Percentiles rank a stretch among this genome's conserved stretches.
Evolutionary conservation across 1,140 invertebrate genomes (phyloP).

Genomic region (Rhyzopertha dominica): DNA sequence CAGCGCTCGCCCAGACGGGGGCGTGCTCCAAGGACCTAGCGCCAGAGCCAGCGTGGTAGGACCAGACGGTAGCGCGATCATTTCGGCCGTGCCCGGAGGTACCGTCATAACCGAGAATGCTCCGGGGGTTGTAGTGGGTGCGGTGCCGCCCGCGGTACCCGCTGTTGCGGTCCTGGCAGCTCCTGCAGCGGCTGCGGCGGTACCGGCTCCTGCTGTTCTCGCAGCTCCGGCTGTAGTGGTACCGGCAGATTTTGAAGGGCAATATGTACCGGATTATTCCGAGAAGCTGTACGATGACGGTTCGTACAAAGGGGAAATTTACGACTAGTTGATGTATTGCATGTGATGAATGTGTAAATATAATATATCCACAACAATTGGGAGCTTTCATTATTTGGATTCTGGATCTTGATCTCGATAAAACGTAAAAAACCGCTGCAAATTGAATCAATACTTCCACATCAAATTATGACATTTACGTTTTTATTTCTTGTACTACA

Average conservation of each 20-base stretch:
- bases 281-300: constrained; percentile 37
- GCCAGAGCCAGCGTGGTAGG: constrained; percentile 24
- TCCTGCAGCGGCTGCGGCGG: background rate
- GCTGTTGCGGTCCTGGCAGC: constrained; percentile 12
- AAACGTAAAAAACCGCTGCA: no score
- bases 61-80: constrained; percentile 26
- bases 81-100: constrained; percentile 24
- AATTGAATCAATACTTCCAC: no score
- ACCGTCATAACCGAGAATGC: constrained; percentile 19
- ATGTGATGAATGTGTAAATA: no score
- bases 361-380: no score
- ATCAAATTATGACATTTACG: no score
- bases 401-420: no score
- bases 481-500: no score
- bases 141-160: constrained; percentile 11
- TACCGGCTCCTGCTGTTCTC: constrained; percentile 3
- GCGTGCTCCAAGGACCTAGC: constrained; percentile 29
- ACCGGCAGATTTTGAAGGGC: constrained; percentile 30
- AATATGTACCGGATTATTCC: constrained; percentile 30
- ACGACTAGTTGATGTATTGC: constrained; percentile 9
- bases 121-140: constrained; percentile 23
- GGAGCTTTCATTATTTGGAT: no score
- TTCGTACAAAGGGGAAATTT: constrained; percentile 27
- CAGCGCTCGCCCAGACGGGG: constrained; percentile 22
- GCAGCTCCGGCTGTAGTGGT: constrained; percentile 3